phyloP scores from a whole-genome alignment of 2,888 invertebrate genomes.

The Pheosia gnoma region DNA sequence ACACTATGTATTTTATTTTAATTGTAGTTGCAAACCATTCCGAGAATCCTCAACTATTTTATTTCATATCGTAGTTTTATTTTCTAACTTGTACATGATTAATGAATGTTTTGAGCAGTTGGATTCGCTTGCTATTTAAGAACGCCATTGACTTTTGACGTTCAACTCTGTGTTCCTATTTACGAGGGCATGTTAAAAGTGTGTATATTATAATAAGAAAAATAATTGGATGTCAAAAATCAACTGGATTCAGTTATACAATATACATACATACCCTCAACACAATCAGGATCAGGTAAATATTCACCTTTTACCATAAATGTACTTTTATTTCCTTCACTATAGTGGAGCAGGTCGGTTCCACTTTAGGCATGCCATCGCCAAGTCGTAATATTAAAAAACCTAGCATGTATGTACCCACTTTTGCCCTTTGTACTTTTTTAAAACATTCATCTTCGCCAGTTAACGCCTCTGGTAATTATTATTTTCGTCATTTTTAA shows the following conservation, averaged over 20 bases:
- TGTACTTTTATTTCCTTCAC: conserved; percentile 33
- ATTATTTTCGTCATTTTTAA: conserved; percentile 7
- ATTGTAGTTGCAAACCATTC: conserved; percentile 58
- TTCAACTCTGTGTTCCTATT: conserved; percentile 17
- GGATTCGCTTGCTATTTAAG: conserved; percentile 52
- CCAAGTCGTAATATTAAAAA: conserved; percentile 33
- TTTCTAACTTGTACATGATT: conserved; percentile 46
- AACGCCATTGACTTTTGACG: conserved; percentile 57
- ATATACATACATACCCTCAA: conserved; percentile 35
- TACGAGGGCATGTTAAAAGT: conserved; percentile 18
- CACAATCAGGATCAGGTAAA: conserved; percentile 38
- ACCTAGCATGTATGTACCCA: conserved; percentile 47
- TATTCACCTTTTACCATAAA: conserved; percentile 33
- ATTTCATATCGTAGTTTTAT: conserved; percentile 55
- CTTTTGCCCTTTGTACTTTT: conserved; percentile 30
- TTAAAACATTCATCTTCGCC: conserved; percentile 19
- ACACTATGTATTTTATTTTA: conserved; percentile 55
- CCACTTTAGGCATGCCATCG: conserved; percentile 58
- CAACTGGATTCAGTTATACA: conserved; percentile 36
- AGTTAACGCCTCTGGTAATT: conserved; percentile 12
- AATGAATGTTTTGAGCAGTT: conserved; percentile 49
- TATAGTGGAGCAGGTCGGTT: conserved; percentile 35
- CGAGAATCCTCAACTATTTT: conserved; percentile 44
- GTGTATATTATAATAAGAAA: conserved; percentile 15
- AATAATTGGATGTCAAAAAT: conserved; percentile 34